phyloP scores from a whole-genome alignment of 2,888 invertebrate species.

The Drosophila eohydei region DNA sequence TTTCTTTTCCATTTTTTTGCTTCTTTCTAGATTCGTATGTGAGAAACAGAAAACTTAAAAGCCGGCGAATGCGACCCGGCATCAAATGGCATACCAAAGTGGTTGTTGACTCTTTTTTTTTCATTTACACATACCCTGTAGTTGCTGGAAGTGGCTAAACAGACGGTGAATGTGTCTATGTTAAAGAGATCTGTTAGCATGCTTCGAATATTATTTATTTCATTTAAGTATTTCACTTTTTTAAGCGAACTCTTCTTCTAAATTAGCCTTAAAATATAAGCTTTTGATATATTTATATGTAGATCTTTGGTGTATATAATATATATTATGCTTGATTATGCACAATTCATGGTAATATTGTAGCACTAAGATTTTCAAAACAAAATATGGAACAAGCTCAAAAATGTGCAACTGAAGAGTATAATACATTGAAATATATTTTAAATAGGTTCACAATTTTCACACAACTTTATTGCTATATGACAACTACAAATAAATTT shows the following conservation, averaged over 20 bases:
- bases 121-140: slow-evolving; percentile 13
- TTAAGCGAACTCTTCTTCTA: too few relatives aligned
- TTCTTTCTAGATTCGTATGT: slow-evolving; percentile 40
- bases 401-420: background rate
- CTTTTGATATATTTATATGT: too few relatives aligned
- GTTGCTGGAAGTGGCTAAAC: background rate
- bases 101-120: slow-evolving; percentile 74
- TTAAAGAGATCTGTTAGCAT: background rate
- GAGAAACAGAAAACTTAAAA: slow-evolving; percentile 41
- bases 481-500: background rate
- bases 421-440: background rate
- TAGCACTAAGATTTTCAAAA: background rate
- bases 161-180: background rate
- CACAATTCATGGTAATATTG: background rate
- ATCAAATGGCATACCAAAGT: slow-evolving; percentile 67
- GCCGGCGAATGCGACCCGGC: slow-evolving; percentile 46
- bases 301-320: too few relatives aligned
- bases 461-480: background rate
- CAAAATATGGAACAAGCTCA: background rate
- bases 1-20: slow-evolving; percentile 1
- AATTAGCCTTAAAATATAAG: too few relatives aligned
- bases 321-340: too few relatives aligned
- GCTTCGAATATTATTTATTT: background rate
- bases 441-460: too few relatives aligned
- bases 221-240: background rate